phyloP scores from a whole-genome alignment of 2,113 vertebrate species.

The Glareola pratincola region DNA sequence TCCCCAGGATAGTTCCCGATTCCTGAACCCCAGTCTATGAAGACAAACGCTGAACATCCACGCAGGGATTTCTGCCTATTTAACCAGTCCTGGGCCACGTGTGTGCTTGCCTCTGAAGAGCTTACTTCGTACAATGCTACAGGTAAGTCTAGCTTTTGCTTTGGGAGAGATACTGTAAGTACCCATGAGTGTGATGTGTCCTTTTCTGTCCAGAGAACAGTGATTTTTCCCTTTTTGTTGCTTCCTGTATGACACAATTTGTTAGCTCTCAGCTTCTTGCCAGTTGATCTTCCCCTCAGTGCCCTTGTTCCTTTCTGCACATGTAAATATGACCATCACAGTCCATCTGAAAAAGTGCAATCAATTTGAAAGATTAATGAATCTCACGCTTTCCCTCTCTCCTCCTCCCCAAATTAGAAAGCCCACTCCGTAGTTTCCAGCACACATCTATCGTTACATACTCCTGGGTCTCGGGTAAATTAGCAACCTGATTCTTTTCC shows the following conservation, averaged over 20 bases:
- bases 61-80: background rate
- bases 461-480: constrained; percentile 62
- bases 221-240: background rate
- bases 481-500: constrained; percentile 71
- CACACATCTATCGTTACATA: constrained; percentile 63
- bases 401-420: constrained; percentile 35
- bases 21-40: background rate
- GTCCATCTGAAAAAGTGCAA: constrained; percentile 12
- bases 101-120: background rate
- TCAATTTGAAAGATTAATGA: constrained; percentile 20
- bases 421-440: constrained; percentile 42
- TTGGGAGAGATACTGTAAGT: background rate
- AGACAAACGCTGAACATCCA: background rate
- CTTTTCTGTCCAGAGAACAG: background rate
- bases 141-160: background rate
- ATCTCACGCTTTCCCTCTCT: constrained; percentile 43
- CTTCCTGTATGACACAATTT: background rate
- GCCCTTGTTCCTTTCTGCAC: background rate
- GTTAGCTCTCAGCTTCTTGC: background rate
- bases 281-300: background rate
- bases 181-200: rapidly evolving
- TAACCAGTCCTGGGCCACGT: background rate
- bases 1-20: background rate
- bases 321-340: constrained; percentile 25
- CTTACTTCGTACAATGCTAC: background rate